Conservation (phyloP, 2,797 vertebrate genomes). For the Tarsius wallacei region DNA sequence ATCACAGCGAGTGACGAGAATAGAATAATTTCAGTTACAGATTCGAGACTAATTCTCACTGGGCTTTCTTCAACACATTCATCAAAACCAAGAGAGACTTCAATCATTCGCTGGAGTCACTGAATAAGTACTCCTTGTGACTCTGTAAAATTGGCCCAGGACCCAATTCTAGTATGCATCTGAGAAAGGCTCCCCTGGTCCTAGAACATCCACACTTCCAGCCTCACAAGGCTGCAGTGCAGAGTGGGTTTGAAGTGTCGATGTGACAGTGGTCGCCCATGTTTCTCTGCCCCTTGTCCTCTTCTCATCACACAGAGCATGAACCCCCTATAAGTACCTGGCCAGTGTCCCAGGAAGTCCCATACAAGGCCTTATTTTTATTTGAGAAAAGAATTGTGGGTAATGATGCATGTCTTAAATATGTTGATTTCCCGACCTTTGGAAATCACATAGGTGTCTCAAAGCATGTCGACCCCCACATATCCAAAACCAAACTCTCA, state of each 20-base stretch:
- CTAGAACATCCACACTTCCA: not conserved
- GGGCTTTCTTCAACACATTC: not conserved
- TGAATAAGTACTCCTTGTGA: not conserved
- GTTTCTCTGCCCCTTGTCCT: not conserved
- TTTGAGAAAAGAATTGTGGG: not conserved
- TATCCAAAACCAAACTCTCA: not conserved
- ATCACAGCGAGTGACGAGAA: not conserved
- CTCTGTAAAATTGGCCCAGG: not conserved
- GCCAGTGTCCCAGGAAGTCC: not conserved
- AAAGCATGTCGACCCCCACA: constrained; percentile 4
- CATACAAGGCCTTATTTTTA: not conserved
- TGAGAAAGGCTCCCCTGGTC: not conserved
- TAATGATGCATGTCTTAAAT: not conserved
- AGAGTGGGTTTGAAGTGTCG: not conserved
- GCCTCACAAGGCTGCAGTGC: not conserved
- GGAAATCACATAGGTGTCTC: constrained; percentile 7
- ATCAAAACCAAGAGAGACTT: not conserved
- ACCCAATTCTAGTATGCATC: not conserved
- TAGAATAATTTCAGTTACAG: not conserved
- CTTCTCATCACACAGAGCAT: not conserved
- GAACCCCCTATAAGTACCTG: not conserved
- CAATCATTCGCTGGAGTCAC: not conserved
- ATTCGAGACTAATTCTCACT: not conserved
- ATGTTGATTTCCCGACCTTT: not conserved
- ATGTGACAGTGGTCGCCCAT: not conserved